Conservation (phyloP, 2,888 invertebrate species). For the Drosophila imparisetae region DNA sequence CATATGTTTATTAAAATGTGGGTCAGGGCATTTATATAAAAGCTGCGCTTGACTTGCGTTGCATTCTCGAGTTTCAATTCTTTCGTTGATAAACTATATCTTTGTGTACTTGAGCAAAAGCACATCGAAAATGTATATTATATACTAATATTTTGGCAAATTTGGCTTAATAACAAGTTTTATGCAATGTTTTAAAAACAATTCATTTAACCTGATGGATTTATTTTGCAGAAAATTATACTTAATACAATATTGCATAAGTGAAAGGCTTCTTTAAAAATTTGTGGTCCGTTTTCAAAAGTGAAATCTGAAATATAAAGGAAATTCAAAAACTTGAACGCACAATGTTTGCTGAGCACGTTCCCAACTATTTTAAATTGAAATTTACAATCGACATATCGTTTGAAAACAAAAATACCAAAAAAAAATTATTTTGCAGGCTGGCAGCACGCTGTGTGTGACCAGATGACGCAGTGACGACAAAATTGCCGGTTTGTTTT, state of each 20-base stretch:
- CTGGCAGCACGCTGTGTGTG: constrained; percentile 26
- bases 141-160: not conserved
- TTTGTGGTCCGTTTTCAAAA: not conserved
- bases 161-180: not conserved
- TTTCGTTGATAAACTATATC: not conserved
- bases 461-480: not conserved
- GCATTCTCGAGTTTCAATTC: constrained; percentile 25
- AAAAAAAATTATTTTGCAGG: constrained; percentile 11
- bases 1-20: constrained; percentile 12
- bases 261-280: not conserved
- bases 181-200: not conserved
- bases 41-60: constrained; percentile 26
- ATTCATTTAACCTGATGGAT: not conserved
- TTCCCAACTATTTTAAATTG: constrained; percentile 5
- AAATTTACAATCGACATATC: not conserved
- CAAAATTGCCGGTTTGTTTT: constrained; percentile 26
- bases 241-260: not conserved
- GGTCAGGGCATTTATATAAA: constrained; percentile 41
- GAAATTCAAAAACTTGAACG: not conserved
- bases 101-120: not conserved
- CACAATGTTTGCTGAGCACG: not conserved
- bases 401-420: constrained; percentile 6
- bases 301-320: not conserved
- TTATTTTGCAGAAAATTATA: not conserved
- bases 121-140: not conserved